Percentiles rank a stretch among this genome's conserved stretches.
phyloP scores from a whole-genome alignment of 2,113 vertebrate species.

The Coreoperca whiteheadi region DNA sequence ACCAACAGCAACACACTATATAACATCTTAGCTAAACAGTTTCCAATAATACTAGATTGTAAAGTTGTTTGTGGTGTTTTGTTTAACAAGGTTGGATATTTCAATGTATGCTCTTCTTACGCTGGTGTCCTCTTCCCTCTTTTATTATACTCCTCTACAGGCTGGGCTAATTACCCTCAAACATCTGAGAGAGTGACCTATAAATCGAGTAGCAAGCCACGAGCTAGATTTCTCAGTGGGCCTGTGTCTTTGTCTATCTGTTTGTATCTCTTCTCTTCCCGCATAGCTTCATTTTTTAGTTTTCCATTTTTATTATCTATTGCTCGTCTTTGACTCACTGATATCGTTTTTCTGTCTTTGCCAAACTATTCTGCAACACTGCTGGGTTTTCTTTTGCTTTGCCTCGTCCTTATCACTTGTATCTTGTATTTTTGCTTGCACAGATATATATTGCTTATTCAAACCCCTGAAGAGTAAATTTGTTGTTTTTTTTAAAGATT shows the following conservation, averaged over 20 bases:
- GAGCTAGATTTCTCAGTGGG: constrained; percentile 99
- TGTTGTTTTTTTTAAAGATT: neutral
- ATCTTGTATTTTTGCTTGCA: neutral
- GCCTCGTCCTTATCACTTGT: neutral
- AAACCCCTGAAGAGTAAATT: constrained; percentile 19
- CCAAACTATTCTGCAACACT: constrained; percentile 5
- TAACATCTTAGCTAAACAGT: neutral
- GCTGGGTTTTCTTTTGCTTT: constrained; percentile 19
- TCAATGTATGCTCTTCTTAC: constrained; percentile 84
- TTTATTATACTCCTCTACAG: constrained; percentile 94
- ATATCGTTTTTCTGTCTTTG: constrained; percentile 21
- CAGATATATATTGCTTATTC: constrained; percentile 48
- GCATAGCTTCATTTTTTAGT: constrained; percentile 85
- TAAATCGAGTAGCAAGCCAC: constrained; percentile 99
- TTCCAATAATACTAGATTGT: neutral
- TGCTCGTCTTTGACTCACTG: constrained; percentile 24
- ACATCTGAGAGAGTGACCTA: constrained; percentile 98
- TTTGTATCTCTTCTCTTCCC: constrained; percentile 99
- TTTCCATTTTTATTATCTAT: constrained; percentile 37
- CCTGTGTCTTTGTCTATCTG: constrained; percentile 99
- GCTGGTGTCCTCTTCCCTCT: constrained; percentile 88
- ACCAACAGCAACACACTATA: constrained; percentile 49
- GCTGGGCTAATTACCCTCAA: constrained; percentile 98
- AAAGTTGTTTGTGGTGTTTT: neutral
- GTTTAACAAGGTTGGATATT: constrained; percentile 9